A percentile compares a stretch with the other conserved stretches of the same genome.
phyloP scores from a whole-genome alignment of 2,888 invertebrate genomes.

The Lepetodrilus schrolli region DNA sequence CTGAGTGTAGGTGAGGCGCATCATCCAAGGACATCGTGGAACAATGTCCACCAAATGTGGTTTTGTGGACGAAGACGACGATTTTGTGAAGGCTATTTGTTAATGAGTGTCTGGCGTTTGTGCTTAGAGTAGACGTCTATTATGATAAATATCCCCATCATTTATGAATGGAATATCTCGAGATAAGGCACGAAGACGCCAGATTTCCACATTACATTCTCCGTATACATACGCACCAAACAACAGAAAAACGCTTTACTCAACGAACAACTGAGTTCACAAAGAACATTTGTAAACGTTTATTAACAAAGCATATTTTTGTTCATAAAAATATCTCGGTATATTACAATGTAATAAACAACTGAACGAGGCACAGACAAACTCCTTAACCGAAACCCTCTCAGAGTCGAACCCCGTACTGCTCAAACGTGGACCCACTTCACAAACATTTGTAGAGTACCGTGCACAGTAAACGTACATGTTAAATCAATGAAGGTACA shows the following conservation, averaged over 20 bases:
- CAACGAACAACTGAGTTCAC: no score
- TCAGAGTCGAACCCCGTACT: background rate
- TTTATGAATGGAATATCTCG: background rate
- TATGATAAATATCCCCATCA: background rate
- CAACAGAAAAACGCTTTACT: background rate
- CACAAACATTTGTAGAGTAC: background rate
- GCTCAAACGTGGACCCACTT: background rate
- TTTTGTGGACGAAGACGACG: no score
- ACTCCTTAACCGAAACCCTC: background rate
- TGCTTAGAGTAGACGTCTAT: background rate
- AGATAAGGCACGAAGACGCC: background rate
- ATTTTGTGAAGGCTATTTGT: no score
- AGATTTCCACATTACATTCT: background rate
- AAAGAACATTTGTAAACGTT: constrained; percentile 5
- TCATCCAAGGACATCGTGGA: no score
- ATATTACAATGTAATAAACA: constrained; percentile 1
- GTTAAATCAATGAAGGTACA: background rate
- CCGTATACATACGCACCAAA: background rate
- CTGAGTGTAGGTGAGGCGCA: no score
- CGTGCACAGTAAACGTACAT: background rate
- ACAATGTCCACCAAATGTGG: no score
- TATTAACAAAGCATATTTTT: constrained; percentile 23
- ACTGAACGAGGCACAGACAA: background rate
- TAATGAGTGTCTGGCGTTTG: no score
- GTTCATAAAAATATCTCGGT: constrained; percentile 23